These are phyloP conservation scores for Drosophila pseudotalamancana DNA, from an alignment of 2,888 invertebrate genomes.

Conservation along the genomic window DNA sequence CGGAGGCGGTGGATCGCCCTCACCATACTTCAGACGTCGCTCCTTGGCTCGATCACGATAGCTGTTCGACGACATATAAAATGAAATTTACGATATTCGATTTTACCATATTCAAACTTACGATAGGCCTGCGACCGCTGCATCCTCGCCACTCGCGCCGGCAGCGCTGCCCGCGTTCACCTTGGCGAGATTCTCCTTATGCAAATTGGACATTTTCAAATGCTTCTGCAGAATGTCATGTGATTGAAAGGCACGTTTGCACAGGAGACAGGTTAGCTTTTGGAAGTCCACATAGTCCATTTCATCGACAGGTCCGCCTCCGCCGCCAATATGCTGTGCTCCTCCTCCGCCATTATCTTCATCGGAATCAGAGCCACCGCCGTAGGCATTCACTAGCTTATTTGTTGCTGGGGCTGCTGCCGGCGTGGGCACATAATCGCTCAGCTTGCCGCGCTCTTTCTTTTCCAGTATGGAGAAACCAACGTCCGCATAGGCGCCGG, in stretches of 20 bases:
- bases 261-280: constrained; percentile 96
- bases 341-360: constrained; percentile 86
- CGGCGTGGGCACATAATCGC: constrained; percentile 74
- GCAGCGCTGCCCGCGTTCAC: constrained; percentile 30
- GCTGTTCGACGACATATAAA: constrained; percentile 36
- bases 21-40: constrained; percentile 95
- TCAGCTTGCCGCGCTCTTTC: constrained; percentile 85
- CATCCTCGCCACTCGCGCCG: constrained; percentile 22
- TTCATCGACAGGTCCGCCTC: constrained; percentile 85
- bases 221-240: constrained; percentile 95
- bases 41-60: constrained; percentile 99
- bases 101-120: constrained; percentile 31
- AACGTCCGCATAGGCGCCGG: constrained; percentile 92
- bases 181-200: constrained; percentile 91
- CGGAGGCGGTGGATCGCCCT: constrained; percentile 89
- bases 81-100: neutral
- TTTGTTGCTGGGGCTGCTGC: constrained; percentile 60
- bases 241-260: constrained; percentile 97
- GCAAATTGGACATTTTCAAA: constrained; percentile 96
- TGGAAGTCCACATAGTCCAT: constrained; percentile 93
- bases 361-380: constrained; percentile 90
- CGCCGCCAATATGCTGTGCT: neutral
- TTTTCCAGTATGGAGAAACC: constrained; percentile 96
- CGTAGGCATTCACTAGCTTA: constrained; percentile 89
- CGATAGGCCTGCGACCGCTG: constrained; percentile 47